Base-by-base conservation (phyloP, 2,113 vertebrate genomes). In the Origma solitaria region DNA sequence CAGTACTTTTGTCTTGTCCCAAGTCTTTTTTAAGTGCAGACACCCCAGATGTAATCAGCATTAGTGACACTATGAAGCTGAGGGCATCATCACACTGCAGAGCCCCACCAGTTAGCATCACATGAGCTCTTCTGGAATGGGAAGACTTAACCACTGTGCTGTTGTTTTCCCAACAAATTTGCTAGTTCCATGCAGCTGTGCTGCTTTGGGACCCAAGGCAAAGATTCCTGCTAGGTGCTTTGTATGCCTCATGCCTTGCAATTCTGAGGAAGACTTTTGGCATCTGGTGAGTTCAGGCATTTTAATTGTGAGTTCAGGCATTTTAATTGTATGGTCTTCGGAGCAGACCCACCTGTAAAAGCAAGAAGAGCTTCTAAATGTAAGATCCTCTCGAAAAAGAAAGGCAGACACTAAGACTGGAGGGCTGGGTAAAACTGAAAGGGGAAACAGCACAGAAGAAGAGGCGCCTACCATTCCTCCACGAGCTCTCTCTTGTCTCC, bases 321-420 rank as follows among this genome's bases (percentile, higher is more conserved):
- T 45, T 45, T 45, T 45, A 45, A 45, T 45, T 45, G 44, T 20
- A 3, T 10, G 33, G 9, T 57, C 25, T 31, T 50, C 0, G 0
- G n/a, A 62, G 38, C 3, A 57, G 35, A 40, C 45, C 7, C 19
- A 70, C 24, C 70, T 80, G 22, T 54, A n/a, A 88, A 85, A 75
- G 47, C 15, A 75, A 54, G 42, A 27, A 62, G 38, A 82, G 25
- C 19, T 82, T 38, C 51, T 88, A 54, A 79, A 75, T 12, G 0
- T 10, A 58, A 50, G 53, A 37, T n/a, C 62, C 4, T 35, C 3
- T 31, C 24, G 25, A 38, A 33, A 70, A 57, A 66, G 75, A 57
- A 49, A 75, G 60, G 37, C n/a, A 78, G 38, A 49, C 7, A 20
- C 25, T 45, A n/a, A 90, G 37, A 25, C 6, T n/a, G 51, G 42